Percentiles rank a stretch among this genome's conserved stretches.
These are phyloP conservation scores for Esox niger DNA, from an alignment of 2,113 vertebrate species.

Conservation along the genomic window DNA sequence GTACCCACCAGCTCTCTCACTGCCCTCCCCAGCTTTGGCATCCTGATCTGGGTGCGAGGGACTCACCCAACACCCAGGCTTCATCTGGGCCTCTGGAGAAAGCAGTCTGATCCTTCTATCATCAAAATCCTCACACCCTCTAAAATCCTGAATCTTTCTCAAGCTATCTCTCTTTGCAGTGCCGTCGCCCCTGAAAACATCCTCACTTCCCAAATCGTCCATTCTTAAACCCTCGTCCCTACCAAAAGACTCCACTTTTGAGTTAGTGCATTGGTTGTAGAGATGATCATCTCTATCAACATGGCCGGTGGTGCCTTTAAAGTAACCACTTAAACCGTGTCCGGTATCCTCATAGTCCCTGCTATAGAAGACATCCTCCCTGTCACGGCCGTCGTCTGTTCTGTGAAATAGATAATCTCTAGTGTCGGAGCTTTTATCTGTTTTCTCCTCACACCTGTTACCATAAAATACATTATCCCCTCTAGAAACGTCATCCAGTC, in stretches of 20 bases:
- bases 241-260: no score
- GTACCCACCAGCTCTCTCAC: conserved; percentile 39
- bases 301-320: not conserved
- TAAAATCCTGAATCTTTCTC: conserved; percentile 29
- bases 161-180: conserved; percentile 18
- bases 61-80: conserved; percentile 44
- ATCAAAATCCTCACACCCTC: conserved; percentile 23
- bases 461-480: conserved; percentile 33
- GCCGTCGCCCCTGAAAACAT: not conserved
- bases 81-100: conserved; percentile 20
- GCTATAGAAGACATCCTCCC: conserved; percentile 6
- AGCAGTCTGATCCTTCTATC: conserved; percentile 38
- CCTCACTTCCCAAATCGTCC: no score
- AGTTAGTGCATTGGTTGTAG: conserved; percentile 26
- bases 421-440: no score
- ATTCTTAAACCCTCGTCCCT: no score
- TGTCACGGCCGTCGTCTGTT: conserved; percentile 30
- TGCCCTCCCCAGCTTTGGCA: conserved; percentile 1
- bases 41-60: conserved; percentile 23
- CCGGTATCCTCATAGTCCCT: not conserved
- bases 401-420: not conserved
- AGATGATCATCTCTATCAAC: conserved; percentile 19
- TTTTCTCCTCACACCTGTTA: conserved; percentile 28
- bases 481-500: conserved; percentile 26
- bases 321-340: not conserved